Base-by-base conservation (phyloP, 2,113 vertebrate species). In the Pogonocichla stellata region DNA sequence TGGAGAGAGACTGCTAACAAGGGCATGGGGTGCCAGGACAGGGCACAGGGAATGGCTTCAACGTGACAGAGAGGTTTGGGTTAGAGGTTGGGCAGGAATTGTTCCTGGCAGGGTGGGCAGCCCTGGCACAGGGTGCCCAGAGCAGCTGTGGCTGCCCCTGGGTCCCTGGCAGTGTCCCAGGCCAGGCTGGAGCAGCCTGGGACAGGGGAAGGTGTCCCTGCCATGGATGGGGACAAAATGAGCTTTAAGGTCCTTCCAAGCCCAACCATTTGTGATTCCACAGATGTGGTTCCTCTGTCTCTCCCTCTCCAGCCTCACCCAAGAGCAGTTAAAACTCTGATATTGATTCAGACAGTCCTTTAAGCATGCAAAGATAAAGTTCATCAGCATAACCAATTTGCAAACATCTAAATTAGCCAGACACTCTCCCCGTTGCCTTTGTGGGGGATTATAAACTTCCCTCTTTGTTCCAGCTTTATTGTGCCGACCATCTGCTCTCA, bases 301-400 rank as follows among this genome's bases (percentile, higher is more conserved):
- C 34, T 53, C 54, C 51, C 26, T 50, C 45, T 85, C 45, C 33
- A 13, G 31, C 28, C 48, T 72, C 65, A 85, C 40, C 53, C 5
- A 3, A 19, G 43, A 50, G 17, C 42, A 70, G 67, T 86, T 86
- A 62, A 87, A 62, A 83, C 81, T 54, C 79, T 40, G 64, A 18
- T 86, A 54, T 19, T 54, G 88, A 74, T 83, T 90, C 88, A 83
- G 75, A 36, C 82, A 47, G 51, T 5, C 81, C 86, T 85, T 93
- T 90, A 90, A 88, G 72, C 45, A 74, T 19, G 86, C 5, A 3
- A 96, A 95, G 92, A 86, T 86, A 90, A 92, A 95, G 95, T 90
- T 93, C 93, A 96, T 95, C 95, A 96, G 85, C 87, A 94, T 72
- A 96, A 94, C 69, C 73, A 67, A 87, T 93, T 85, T 93, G 93